Percentiles rank a stretch among this genome's conserved stretches.
Conservation (phyloP, 2,888 invertebrate genomes). For the Sarcophaga caerulescens region DNA sequence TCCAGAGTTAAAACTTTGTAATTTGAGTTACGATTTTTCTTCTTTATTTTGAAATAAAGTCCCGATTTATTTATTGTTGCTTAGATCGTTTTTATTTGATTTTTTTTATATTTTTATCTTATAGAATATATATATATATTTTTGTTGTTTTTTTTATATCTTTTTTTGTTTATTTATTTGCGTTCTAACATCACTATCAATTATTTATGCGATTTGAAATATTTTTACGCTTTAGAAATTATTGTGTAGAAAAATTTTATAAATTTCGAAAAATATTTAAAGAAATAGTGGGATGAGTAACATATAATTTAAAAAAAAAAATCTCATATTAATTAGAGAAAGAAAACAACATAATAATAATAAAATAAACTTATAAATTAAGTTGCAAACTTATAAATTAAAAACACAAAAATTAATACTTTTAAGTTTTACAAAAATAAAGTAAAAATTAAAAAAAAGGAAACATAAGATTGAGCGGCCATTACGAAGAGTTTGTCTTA, state of each 20-base stretch:
- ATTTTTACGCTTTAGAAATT: no score
- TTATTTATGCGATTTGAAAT: neutral
- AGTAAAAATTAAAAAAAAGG: conserved; percentile 25
- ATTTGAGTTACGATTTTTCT: no score
- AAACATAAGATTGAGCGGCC: conserved; percentile 62
- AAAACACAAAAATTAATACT: neutral
- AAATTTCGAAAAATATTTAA: no score
- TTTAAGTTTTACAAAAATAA: neutral
- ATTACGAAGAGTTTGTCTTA: conserved; percentile 1
- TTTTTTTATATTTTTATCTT: neutral
- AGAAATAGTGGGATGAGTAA: no score
- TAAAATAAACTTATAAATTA: neutral
- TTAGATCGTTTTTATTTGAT: neutral
- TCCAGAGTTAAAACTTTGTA: no score
- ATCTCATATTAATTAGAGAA: no score
- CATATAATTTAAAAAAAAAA: no score
- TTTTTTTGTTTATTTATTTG: neutral
- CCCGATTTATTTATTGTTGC: neutral
- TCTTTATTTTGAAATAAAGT: no score
- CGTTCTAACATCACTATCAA: neutral
- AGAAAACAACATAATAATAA: no score
- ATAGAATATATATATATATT: neutral
- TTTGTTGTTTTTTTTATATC: no score
- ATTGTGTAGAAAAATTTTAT: no score
- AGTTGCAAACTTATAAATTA: neutral